phyloP scores from a whole-genome alignment of 2,797 vertebrate species.

The Sebastes aleutianus region DNA sequence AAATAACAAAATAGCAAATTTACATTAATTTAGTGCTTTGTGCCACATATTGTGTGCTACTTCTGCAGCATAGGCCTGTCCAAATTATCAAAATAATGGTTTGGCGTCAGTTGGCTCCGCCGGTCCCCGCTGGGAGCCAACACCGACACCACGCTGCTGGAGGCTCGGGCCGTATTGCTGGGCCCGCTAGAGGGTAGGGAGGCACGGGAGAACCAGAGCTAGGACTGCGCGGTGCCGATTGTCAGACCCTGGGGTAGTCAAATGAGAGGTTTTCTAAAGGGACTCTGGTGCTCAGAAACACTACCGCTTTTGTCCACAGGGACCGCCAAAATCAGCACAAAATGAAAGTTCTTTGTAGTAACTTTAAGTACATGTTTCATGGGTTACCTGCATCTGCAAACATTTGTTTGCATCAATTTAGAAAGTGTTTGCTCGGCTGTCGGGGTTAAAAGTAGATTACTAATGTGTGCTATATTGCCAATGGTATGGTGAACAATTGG shows the following conservation, averaged over 20 bases:
- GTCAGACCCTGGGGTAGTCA: not conserved
- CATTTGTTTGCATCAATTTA: not conserved
- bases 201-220: not conserved
- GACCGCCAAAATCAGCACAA: not conserved
- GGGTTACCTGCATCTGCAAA: not conserved
- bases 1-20: not conserved
- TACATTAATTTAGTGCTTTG: not conserved
- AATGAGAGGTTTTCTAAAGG: not conserved
- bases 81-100: not conserved
- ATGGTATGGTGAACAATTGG: not conserved
- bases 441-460: not conserved
- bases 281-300: not conserved
- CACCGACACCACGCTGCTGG: not conserved
- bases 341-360: not conserved
- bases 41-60: rapidly evolving
- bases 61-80: not conserved
- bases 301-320: not conserved
- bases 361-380: not conserved
- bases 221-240: not conserved
- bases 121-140: not conserved
- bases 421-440: not conserved
- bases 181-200: not conserved
- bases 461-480: not conserved
- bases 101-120: not conserved
- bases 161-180: not conserved